These are phyloP conservation scores for Cremastinae sp. DNA, from an alignment of 2,888 invertebrate genomes.

Conservation along the genomic window DNA sequence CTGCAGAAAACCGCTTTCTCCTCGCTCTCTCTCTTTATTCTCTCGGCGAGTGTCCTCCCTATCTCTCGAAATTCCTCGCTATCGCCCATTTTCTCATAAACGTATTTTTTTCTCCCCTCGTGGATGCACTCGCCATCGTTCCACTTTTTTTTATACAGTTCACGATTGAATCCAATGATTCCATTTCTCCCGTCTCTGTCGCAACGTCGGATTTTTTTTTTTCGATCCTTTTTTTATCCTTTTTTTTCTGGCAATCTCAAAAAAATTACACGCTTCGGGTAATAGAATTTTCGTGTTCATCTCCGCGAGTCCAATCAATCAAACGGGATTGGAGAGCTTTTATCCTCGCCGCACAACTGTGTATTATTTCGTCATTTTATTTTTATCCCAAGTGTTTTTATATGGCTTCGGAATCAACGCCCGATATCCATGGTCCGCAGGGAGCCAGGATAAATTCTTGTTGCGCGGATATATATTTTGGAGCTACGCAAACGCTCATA, in stretches of 20 bases:
- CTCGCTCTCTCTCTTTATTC: constrained; percentile 5
- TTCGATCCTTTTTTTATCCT: too few species aligned
- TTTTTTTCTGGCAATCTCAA: too few species aligned
- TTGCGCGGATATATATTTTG: constrained; percentile 12
- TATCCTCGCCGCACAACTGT: not conserved
- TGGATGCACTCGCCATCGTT: too few species aligned
- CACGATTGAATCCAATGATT: too few species aligned
- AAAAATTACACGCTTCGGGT: not conserved
- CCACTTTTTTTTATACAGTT: too few species aligned
- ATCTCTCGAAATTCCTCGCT: not conserved
- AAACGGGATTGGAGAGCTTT: not conserved
- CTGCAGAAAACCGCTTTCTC: constrained; percentile 19
- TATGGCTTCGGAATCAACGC: constrained; percentile 2
- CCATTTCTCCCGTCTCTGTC: too few species aligned
- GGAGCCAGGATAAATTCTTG: constrained; percentile 29
- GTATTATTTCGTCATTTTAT: not conserved
- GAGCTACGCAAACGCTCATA: not conserved
- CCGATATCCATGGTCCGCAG: not conserved
- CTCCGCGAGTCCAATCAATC: not conserved
- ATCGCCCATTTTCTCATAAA: not conserved
- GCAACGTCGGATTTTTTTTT: too few species aligned
- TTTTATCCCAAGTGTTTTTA: not conserved
- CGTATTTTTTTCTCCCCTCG: too few species aligned
- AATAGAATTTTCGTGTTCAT: not conserved
- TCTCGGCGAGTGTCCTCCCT: not conserved